Evolutionary conservation across 2,113 vertebrate genomes (phyloP).

Genomic region (Eubucco bourcierii): DNA sequence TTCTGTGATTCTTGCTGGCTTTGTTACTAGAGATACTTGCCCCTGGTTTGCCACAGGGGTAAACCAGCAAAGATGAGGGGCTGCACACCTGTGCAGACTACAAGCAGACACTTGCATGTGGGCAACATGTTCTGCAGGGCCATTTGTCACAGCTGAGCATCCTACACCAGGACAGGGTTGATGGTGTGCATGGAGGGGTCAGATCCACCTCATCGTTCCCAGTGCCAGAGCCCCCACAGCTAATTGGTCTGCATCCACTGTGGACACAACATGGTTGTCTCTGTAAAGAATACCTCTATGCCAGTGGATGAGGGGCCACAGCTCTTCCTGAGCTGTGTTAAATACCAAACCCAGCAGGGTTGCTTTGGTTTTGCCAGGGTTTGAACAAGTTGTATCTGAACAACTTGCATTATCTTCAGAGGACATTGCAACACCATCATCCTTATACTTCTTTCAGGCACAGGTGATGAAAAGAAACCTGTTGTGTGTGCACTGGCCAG

Average conservation of each 20-base stretch:
- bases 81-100: fast-evolving
- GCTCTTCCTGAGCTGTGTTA: neutral
- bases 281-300: neutral
- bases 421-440: neutral
- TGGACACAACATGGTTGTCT: fast-evolving
- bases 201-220: neutral
- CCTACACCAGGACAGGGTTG: fast-evolving
- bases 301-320: fast-evolving
- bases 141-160: fast-evolving
- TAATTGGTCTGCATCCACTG: neutral
- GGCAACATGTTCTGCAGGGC: neutral
- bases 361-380: neutral
- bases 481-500: neutral
- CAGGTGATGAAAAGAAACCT: neutral
- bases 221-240: neutral
- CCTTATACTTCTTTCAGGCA: neutral
- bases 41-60: fast-evolving
- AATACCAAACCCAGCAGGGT: neutral
- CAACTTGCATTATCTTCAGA: neutral
- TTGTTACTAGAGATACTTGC: neutral
- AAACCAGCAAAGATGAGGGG: too few relatives aligned
- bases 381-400: fast-evolving
- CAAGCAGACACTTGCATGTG: too few relatives aligned
- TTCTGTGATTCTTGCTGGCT: neutral
- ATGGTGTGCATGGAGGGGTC: too few relatives aligned